These are phyloP conservation scores for Chelon labrosus DNA, from an alignment of 2,797 vertebrate species.

Conservation along the genomic window DNA sequence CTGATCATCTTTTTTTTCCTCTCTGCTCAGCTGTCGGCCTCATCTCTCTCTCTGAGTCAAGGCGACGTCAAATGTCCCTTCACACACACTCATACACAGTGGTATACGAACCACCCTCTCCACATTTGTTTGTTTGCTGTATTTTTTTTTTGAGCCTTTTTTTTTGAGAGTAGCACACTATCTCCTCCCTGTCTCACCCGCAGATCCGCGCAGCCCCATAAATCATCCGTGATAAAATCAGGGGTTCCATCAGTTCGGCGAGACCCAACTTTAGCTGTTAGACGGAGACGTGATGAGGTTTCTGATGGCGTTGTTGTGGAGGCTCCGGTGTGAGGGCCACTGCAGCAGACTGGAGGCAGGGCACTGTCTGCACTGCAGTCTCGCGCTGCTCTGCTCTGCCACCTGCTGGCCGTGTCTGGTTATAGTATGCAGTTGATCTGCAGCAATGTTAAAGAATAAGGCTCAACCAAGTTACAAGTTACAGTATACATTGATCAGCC, in stretches of 20 bases:
- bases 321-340: conserved; percentile 55
- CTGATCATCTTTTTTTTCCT: conserved; percentile 14
- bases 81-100: conserved; percentile 18
- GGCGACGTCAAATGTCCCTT: conserved; percentile 8
- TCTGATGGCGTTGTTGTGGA: conserved; percentile 65
- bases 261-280: conserved; percentile 68
- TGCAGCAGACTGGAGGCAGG: conserved; percentile 68
- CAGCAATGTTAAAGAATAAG: neutral
- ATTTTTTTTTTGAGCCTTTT: conserved; percentile 23
- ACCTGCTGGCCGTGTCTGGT: conserved; percentile 62
- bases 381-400: conserved; percentile 60
- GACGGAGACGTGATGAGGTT: conserved; percentile 72
- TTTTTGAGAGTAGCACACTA: conserved; percentile 1
- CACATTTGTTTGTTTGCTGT: conserved; percentile 39
- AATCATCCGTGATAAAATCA: conserved; percentile 63
- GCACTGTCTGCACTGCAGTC: conserved; percentile 63
- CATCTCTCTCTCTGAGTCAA: conserved; percentile 11
- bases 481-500: no score
- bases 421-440: neutral
- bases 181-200: conserved; percentile 14
- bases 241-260: conserved; percentile 47
- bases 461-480: neutral
- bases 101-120: conserved; percentile 21
- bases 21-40: conserved; percentile 3
- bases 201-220: conserved; percentile 22